Base-by-base conservation (phyloP, 2,888 invertebrate species). In the Pollenia angustigena region DNA sequence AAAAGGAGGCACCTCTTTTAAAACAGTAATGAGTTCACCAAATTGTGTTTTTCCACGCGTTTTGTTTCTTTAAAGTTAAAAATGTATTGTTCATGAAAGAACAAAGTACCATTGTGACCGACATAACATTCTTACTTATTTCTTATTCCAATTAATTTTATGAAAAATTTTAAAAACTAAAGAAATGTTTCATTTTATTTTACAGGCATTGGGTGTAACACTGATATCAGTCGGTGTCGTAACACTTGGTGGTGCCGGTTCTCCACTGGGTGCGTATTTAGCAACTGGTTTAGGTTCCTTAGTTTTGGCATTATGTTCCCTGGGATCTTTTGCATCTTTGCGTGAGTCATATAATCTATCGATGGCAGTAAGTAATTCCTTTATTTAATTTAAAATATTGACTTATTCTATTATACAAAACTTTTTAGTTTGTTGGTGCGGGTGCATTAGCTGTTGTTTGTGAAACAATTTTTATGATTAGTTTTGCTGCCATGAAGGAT, bases 171-270 rank as follows among this genome's bases (percentile, higher is more conserved):
- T 0, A 32, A 32, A 32, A 32, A 32, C 32, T 32, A 32, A 32
- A 32, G 4, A 4, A 3, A 52, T 54, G 3, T 50, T 48, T 60
- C n/a, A 23, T 10, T 23, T 80, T 44, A 7, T 32, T 64, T 80
- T 62, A 42, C 87, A 92, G 92, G 88, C 85, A 23, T 64, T 89
- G 40, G 87, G n/a, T 85, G 89, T 88, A 85, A 88, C 85, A 78
- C 90, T 82, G 83, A 90, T 92, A 50, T 91, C 92, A 32, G 91
- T 90, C 23, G 92, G 92, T 23, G 92, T 92, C 14, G 89, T 91
- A 18, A 89, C 90, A 46, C 89, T 92, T 83, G 92, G 92, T 46
- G 90, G 91, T 42, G 90, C 91, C 0, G 89, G 90, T 0, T 91
- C 91, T 4, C 74, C 88, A 48, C 76, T 87, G 12, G 92, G 91